Conservation (phyloP, 2,888 invertebrate genomes). For the Platycheirus rosarum region DNA sequence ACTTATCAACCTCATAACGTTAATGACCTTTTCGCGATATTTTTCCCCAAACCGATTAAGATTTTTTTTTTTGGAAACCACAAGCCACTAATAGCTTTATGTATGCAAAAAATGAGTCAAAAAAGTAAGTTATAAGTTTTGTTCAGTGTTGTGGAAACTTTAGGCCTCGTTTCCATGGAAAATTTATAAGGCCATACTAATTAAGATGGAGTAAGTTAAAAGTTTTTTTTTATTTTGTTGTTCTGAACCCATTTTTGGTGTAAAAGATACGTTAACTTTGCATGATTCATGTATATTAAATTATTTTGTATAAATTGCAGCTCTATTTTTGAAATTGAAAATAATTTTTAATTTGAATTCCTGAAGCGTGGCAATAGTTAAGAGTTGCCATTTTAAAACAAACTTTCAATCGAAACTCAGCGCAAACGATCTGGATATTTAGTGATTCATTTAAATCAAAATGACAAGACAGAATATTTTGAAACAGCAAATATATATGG, state of each 20-base stretch:
- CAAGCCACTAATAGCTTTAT: not conserved
- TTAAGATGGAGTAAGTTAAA: slow-evolving; percentile 26
- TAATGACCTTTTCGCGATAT: slow-evolving; percentile 6
- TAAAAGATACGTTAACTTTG: not conserved
- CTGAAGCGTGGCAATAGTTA: slow-evolving; percentile 11
- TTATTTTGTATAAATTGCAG: too few relatives aligned
- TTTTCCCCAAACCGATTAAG: not conserved
- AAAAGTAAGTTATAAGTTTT: slow-evolving; percentile 21
- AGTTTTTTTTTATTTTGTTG: slow-evolving; percentile 4
- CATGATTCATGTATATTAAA: too few relatives aligned
- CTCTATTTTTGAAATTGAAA: not conserved
- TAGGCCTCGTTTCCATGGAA: slow-evolving; percentile 50
- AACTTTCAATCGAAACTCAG: slow-evolving; percentile 13
- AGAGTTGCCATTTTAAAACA: slow-evolving; percentile 12
- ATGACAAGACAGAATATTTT: too few relatives aligned
- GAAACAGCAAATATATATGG: too few relatives aligned
- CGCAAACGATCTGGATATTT: too few relatives aligned
- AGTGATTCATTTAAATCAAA: too few relatives aligned
- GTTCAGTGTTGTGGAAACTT: slow-evolving; percentile 41
- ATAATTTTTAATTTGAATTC: slow-evolving; percentile 16
- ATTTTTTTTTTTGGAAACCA: slow-evolving; percentile 4
- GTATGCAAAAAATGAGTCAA: slow-evolving; percentile 9
- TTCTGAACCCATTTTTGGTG: slow-evolving; percentile 16
- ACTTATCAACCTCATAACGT: not conserved
- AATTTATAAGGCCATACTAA: slow-evolving; percentile 18